Percentiles rank a stretch among this genome's conserved stretches.
These are phyloP conservation scores for Mormyrops boulengeri DNA, from an alignment of 2,797 vertebrate species.

Conservation along the genomic window DNA sequence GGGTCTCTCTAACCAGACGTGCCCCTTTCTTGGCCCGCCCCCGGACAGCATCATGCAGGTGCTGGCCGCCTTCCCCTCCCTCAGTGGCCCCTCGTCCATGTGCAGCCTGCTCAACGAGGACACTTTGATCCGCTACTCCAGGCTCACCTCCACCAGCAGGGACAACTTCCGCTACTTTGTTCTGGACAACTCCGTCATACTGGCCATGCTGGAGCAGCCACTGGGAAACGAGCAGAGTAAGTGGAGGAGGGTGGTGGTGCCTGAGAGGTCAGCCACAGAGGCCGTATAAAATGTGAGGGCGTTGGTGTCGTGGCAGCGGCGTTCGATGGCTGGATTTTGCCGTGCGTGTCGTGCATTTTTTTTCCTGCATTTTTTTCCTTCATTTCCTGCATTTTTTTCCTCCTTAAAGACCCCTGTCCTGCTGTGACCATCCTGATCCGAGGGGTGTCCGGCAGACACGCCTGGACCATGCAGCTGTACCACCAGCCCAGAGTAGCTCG, in stretches of 20 bases:
- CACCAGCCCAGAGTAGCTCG: conserved; percentile 83
- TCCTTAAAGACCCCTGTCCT: conserved; percentile 74
- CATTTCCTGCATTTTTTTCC: no score
- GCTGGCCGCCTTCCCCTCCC: conserved; percentile 89
- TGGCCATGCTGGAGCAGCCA: conserved; percentile 83
- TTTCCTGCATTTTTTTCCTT: no score
- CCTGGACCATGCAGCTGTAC: conserved; percentile 83
- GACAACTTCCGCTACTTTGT: conserved; percentile 87
- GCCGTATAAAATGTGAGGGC: background rate
- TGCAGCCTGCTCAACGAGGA: conserved; percentile 94
- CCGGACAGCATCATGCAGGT: conserved; percentile 88
- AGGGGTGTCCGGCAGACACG: conserved; percentile 77
- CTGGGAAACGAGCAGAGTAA: conserved; percentile 79
- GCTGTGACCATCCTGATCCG: conserved; percentile 84
- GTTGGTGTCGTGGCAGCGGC: no score
- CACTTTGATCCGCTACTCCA: conserved; percentile 84
- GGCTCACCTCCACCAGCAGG: conserved; percentile 78
- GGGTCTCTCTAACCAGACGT: background rate
- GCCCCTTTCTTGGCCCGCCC: background rate
- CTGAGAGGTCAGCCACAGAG: background rate
- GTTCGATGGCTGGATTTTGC: background rate
- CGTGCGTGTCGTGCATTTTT: no score
- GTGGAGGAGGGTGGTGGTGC: conserved; percentile 26
- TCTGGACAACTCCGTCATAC: conserved; percentile 80
- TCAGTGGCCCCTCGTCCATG: conserved; percentile 88